Base-by-base conservation (phyloP, 2,797 vertebrate species). In the Xenops minutus region DNA sequence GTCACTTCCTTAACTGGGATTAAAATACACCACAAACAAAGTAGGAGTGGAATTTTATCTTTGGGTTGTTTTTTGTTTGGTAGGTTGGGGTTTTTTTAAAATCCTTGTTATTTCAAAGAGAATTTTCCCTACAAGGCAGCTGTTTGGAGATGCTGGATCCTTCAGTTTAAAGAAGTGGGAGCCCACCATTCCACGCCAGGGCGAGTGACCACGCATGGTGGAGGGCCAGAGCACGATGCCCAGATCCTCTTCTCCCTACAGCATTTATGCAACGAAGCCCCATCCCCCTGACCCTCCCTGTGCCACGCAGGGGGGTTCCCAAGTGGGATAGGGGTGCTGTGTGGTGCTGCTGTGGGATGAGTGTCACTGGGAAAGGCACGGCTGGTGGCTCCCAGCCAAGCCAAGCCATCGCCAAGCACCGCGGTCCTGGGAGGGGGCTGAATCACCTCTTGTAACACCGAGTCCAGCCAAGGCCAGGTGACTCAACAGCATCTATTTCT, bases 381-480 rank as follows among this genome's bases (percentile, higher is more conserved):
- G 4, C 18, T 1, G 0, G 37, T 16, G 37, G 76, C n/a, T 26
- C 0, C 7, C 23, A 34, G 41, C 55, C 61, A 30, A 34, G 41
- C 55, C 61, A 30, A 51, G 44, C 23, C 27, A 30, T 1, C 0
- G 9, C 43, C 55, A 41, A 43, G 37, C 37, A 10, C 37, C 2
- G 7, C 1, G 2, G 8, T 48, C 61, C 82, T 85, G 5, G 18
- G 52, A 6, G 61, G 22, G 61, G 29, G 43, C 56, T 15, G 37
- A 24, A 62, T 30, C 43, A 7, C 8, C 6, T 30, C 80, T 34
- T 8, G 1, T 14, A 67, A 36, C 1, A 5, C 0, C 1, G 26
- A 32, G 24, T 27, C 8, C 46, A 22, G 64, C 4, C 85, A 62
- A 7, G 2, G 23, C 54, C 78, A 6, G 0, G 2, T 2, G 72